Percentiles rank a stretch among this genome's conserved stretches.
These are phyloP conservation scores for Drosophila ezoana DNA, from an alignment of 2,888 invertebrate genomes.

Conservation along the genomic window DNA sequence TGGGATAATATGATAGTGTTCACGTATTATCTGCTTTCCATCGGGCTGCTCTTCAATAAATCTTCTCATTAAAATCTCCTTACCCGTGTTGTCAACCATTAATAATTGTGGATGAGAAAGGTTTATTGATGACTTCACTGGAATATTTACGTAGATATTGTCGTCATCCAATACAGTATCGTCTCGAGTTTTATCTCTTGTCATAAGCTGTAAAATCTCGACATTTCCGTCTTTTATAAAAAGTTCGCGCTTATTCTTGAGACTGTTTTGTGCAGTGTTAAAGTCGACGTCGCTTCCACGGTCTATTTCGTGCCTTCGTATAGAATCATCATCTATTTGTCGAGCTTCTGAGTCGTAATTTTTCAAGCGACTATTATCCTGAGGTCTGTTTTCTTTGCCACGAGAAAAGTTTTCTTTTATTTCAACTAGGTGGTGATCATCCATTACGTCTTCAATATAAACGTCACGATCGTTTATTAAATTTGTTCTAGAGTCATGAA, in stretches of 20 bases:
- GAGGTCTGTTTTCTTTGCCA: slow-evolving; percentile 79
- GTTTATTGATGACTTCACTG: slow-evolving; percentile 86
- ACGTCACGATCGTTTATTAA: slow-evolving; percentile 84
- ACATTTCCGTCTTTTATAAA: slow-evolving; percentile 94
- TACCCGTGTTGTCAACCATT: slow-evolving; percentile 91
- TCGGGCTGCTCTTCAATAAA: slow-evolving; percentile 93
- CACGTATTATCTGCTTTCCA: slow-evolving; percentile 88
- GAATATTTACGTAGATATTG: slow-evolving; percentile 87
- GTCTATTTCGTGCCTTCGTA: slow-evolving; percentile 91
- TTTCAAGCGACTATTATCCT: slow-evolving; percentile 57
- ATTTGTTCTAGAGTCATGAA: slow-evolving; percentile 85
- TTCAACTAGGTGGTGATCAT: slow-evolving; percentile 70
- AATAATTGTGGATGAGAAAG: slow-evolving; percentile 88
- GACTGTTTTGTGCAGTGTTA: slow-evolving; percentile 77
- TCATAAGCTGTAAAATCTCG: slow-evolving; percentile 92
- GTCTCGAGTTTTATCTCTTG: slow-evolving; percentile 88
- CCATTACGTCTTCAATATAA: slow-evolving; percentile 83
- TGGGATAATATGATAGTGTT: slow-evolving; percentile 85
- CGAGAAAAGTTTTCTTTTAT: slow-evolving; percentile 70
- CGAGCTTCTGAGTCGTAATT: slow-evolving; percentile 76
- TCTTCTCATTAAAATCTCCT: slow-evolving; percentile 92
- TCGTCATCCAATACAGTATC: slow-evolving; percentile 86
- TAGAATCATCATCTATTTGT: slow-evolving; percentile 90
- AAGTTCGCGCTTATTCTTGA: slow-evolving; percentile 87
- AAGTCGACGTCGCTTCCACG: slow-evolving; percentile 89